Base-by-base conservation (phyloP, 2,797 vertebrate genomes). In the Holocentrus rufus region DNA sequence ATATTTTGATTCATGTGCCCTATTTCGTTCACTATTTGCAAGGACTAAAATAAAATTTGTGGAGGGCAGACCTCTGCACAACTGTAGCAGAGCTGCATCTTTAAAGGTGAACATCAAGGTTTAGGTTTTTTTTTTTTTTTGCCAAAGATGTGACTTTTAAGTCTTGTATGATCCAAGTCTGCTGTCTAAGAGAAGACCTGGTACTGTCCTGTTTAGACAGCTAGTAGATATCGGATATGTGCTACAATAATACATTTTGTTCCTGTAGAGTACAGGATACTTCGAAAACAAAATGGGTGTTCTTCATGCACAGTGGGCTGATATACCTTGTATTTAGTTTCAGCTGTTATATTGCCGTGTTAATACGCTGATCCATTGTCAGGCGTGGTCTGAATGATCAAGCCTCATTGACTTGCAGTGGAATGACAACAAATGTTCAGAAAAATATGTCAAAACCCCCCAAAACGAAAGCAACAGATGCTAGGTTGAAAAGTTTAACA, bases 311-410 rank as follows among this genome's bases (percentile, higher is more conserved):
- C 46, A 25, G 36, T 52, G 34, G 34, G 17, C 55, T 47, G 6
- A 57, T 20, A 27, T n/a, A 20, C 4, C 44, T 49, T 52, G 13
- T 17, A 10, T 70, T 1, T 25, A 55, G 22, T 44, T 44, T 44
- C 2, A 44, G 4, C 39, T 44, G 1, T 15, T 39, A 39, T 39
- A 10, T 10, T 3, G 4, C 39, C 13, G 11, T 18, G 54, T 73
- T 68, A 44, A 23, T n/a, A 56, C 39, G 14, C 31, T 9, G 36
- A 60, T 62, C 74, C 30, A 22, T 22, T 18, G 31, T 60, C 52
- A 59, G 27, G 65, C 22, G 20, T 11, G 23, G 13, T 39, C 30
- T 57, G 53, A 25, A 56, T 18, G 17, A 66, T 63, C 20, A 53
- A 72, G 34, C 31, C 10, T 22, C 36, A 39, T 39, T 39, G 36